These are phyloP conservation scores for Lasiurus borealis DNA, from an alignment of 2,113 vertebrate genomes.

Conservation along the genomic window DNA sequence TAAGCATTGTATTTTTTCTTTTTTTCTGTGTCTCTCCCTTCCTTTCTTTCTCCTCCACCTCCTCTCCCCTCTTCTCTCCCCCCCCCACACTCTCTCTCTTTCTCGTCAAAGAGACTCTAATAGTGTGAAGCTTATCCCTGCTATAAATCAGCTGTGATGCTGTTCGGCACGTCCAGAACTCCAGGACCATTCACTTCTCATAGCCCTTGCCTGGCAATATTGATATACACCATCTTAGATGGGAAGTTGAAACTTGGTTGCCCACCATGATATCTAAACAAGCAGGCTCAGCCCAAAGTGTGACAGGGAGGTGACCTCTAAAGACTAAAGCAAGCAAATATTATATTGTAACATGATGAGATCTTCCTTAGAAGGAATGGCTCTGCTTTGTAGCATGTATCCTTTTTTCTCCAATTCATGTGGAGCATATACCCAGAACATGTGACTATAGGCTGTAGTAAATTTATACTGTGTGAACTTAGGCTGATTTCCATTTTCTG, in stretches of 20 bases:
- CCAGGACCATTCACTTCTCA: neutral
- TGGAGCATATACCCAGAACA: neutral
- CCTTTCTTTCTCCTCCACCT: no score
- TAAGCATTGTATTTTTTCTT: neutral
- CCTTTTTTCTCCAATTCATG: neutral
- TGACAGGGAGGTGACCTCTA: neutral
- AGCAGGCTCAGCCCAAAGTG: neutral
- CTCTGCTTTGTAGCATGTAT: neutral
- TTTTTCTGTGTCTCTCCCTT: neutral
- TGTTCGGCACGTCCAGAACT: neutral
- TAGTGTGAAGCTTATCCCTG: neutral
- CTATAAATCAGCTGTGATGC: neutral
- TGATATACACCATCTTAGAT: neutral
- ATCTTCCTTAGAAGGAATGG: neutral
- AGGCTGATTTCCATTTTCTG: constrained; percentile 26
- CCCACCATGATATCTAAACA: neutral
- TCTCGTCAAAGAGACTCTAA: neutral
- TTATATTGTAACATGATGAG: neutral
- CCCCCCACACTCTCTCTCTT: no score
- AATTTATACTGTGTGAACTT: neutral
- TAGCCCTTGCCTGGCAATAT: neutral
- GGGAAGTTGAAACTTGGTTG: neutral
- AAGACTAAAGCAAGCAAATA: neutral
- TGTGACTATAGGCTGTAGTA: neutral
- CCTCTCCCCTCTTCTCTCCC: no score